Base-by-base conservation (phyloP, 1,140 invertebrate genomes). In the Bradysia coprophila region DNA sequence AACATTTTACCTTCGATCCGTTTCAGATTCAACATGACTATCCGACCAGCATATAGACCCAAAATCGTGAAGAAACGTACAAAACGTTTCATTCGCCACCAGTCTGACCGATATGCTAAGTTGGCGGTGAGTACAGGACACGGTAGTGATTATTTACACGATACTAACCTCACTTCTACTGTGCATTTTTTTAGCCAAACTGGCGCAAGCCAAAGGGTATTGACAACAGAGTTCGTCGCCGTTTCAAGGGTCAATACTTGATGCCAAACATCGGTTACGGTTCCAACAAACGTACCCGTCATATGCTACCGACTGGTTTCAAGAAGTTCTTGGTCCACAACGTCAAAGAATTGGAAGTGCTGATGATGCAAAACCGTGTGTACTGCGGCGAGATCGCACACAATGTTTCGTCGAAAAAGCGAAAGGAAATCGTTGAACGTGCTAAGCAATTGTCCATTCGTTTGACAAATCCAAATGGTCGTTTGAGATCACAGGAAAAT, bases 201-300 rank as follows among this genome's bases (percentile, higher is more conserved):
- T 73, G 70, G 70, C 68, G 70, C 54, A 73, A 73, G 57, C 70
- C 70, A 16, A 73, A 71, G 65, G 70, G 96, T 94, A 99, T 99
- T 72, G 96, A 99, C 67, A 99, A 98, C 77, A 79, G 94, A 70
- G 94, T 98, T 9, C 77, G 96, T 50, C 81, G 95, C 57, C 75
- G 92, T 49, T 99, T 98, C 70, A 98, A 98, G 79, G 96, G 96
- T 20, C 91, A 97, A 61, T 93, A 85, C 59, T 68, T 90, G 65
- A 98, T 99, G 95, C 96, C 96, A 34, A 94, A 84, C 57, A 96
- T 99, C 69, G 96, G 95, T 81, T 98, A 97, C 65, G 94, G 96
- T 55, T 90, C 89, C 48, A 86, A 83, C 59, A 85, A 88, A 58
- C 86, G 82, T 53, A 95, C 91, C 31, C 81, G 79, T 62, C 91